Conservation (phyloP, 2,797 vertebrate genomes). For the Loriculus beryllinus region DNA sequence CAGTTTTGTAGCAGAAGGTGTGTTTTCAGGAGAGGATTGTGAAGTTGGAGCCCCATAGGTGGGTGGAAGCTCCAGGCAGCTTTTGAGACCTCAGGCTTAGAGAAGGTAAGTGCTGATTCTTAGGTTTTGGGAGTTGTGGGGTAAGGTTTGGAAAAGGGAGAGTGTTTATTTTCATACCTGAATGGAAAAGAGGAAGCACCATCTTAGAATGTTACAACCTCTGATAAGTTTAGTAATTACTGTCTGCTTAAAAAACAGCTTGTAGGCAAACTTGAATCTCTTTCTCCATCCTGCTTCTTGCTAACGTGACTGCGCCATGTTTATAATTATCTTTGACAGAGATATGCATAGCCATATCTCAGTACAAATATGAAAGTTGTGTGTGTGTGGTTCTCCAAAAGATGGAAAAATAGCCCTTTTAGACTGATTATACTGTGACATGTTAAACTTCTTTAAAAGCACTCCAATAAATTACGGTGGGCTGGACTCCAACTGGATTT, state of each 20-base stretch:
- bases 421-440: neutral
- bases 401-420: neutral
- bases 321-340: neutral
- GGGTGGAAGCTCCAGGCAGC: neutral
- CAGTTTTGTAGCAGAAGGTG: neutral
- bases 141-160: neutral
- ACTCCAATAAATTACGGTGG: neutral
- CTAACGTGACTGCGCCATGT: neutral
- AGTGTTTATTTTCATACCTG: neutral
- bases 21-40: neutral
- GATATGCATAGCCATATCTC: neutral
- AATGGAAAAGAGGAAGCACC: neutral
- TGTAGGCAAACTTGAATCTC: neutral
- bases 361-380: neutral
- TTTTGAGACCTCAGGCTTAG: neutral
- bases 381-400: neutral
- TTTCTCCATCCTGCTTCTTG: neutral
- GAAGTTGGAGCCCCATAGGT: neutral
- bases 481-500: neutral
- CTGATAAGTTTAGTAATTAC: neutral
- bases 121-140: neutral
- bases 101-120: neutral
- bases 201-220: neutral
- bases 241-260: neutral
- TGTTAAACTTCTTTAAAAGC: neutral